Percentiles rank a stretch among this genome's conserved stretches.
phyloP scores from a whole-genome alignment of 2,888 invertebrate species.

The Cylloceria caligata region DNA sequence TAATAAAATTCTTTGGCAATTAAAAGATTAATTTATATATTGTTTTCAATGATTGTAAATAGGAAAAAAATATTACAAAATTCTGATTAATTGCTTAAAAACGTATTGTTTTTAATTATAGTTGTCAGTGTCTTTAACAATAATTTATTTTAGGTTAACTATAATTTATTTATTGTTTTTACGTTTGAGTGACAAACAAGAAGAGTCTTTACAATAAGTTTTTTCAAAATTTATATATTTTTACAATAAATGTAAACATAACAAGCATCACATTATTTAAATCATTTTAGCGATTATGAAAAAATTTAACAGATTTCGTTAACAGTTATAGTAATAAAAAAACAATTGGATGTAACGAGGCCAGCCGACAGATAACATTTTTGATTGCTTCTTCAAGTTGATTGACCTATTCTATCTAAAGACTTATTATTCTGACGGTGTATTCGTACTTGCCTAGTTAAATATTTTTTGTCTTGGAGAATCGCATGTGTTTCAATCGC shows the following conservation, averaged over 20 bases:
- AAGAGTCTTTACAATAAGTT: no score
- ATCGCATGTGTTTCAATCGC: not conserved
- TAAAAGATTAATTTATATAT: not conserved
- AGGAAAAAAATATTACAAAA: not conserved
- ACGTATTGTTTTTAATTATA: no score
- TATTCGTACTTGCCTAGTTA: not conserved
- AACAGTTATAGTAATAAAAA: no score
- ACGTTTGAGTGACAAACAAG: not conserved
- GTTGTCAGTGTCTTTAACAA: no score
- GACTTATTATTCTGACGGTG: not conserved
- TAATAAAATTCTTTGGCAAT: not conserved
- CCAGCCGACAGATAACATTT: no score
- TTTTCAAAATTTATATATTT: not conserved
- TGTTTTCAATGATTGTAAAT: not conserved
- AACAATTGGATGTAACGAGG: no score
- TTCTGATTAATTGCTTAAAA: not conserved
- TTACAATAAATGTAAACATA: not conserved
- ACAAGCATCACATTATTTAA: no score
- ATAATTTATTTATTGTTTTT: no score
- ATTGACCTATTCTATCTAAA: not conserved
- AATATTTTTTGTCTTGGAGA: not conserved
- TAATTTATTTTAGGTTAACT: no score
- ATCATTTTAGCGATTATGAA: no score
- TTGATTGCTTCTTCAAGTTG: not conserved
- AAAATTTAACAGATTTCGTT: no score